Evolutionary conservation across 2,113 vertebrate genomes (phyloP), one percentile per base, ranked within the genome.

Genomic region (Elephantulus edwardii): DNA sequence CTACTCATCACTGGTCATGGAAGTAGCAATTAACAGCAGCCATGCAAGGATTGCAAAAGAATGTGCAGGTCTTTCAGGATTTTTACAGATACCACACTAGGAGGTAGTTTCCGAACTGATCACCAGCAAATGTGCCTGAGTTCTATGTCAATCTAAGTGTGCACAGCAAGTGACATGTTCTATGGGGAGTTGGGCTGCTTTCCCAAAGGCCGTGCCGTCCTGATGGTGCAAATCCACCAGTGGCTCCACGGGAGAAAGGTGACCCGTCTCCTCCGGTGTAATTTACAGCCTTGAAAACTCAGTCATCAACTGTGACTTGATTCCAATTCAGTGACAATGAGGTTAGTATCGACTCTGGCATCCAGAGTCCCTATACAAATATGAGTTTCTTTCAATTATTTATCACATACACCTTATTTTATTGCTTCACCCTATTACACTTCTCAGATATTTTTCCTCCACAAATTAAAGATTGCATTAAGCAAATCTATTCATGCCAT

Each of bases 321-420:
- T 56, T 56, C 54, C 26, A 22, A 11, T 56, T 56, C 26, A 56
- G n/a, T 56, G 54, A 8, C 19, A 56, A 56, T 11, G n/a, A n/a
- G n/a, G n/a, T n/a, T n/a, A n/a, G n/a, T n/a, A 70, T 78, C 86
- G 54, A 70, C 54, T 38, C 5, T 26, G 64, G 58, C 62, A 64
- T 56, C 35, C 5, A 44, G 28, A 70, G 58, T 88, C 44, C n/a
- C 44, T 84, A 94, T 52, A 56, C 77, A 88, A 92, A 77, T 48
- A 38, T 12, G 16, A 26, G 10, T 30, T 92, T 92, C n/a, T 75
- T 87, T 78, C 35, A 50, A 38, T 77, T 19, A n/a, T 35, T n/a
- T n/a, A 5, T 66, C 35, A 66, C 33, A 7, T 35, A 6, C 28
- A 8, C 3, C 48, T 86, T 91, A 48, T 75, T 91, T 90, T 66